Evolutionary conservation across 2,888 invertebrate species (phyloP).

Genomic region (Zygothrica quintamaculata): DNA sequence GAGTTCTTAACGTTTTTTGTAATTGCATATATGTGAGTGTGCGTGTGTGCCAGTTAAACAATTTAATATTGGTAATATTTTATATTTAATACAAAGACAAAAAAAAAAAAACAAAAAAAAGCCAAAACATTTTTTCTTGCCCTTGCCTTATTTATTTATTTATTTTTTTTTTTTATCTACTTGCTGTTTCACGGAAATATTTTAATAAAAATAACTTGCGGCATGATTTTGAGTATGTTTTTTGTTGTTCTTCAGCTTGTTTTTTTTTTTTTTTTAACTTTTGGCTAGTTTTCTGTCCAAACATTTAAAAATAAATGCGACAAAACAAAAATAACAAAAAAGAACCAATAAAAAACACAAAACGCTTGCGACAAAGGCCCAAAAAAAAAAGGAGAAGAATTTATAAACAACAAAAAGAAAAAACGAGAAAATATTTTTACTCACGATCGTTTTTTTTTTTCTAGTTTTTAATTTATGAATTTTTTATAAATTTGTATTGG

Average conservation of each 20-base stretch:
- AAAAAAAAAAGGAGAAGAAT: conserved; percentile 8
- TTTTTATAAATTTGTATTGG: conserved; percentile 2
- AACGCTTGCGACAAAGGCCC: conserved; percentile 9
- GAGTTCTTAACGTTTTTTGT: conserved; percentile 53
- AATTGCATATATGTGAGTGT: conserved; percentile 11
- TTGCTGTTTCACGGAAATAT: conserved; percentile 1
- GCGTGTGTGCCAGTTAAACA: conserved; percentile 45
- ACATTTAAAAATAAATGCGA: conserved; percentile 33
- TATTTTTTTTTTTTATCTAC: conserved; percentile 7
- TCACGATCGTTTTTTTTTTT: conserved; percentile 3
- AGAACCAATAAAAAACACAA: conserved; percentile 7
- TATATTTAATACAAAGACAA: not conserved
- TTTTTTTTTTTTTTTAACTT: no score
- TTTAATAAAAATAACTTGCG: conserved; percentile 42
- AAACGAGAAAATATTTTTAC: conserved; percentile 12
- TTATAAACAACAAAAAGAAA: no score
- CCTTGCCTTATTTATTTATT: no score
- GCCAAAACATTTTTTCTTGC: no score
- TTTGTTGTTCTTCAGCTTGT: no score
- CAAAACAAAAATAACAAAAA: not conserved
- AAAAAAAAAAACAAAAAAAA: no score
- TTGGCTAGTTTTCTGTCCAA: not conserved
- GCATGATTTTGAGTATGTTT: conserved; percentile 5
- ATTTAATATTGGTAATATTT: conserved; percentile 59
- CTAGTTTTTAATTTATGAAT: conserved; percentile 10